phyloP scores from a whole-genome alignment of 2,113 vertebrate species.

The Climacteris rufus region DNA sequence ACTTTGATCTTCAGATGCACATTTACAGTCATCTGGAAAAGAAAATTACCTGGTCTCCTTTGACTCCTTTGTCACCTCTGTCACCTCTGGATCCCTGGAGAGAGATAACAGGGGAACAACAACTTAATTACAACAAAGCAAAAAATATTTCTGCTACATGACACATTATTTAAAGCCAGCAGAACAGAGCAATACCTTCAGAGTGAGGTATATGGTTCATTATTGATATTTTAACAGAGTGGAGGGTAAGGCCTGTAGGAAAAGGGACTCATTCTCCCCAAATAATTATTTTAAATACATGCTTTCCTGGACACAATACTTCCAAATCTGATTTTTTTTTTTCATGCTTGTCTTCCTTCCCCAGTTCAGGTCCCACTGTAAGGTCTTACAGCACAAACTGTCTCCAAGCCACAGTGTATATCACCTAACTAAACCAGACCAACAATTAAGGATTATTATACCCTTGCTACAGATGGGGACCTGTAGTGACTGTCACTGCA shows the following conservation, averaged over 20 bases:
- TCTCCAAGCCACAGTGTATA: neutral
- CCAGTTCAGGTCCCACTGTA: neutral
- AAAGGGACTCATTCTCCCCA: neutral
- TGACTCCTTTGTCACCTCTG: slow-evolving; percentile 83
- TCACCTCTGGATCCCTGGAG: slow-evolving; percentile 88
- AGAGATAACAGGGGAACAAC: slow-evolving; percentile 3
- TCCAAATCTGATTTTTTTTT: neutral
- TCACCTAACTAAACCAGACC: neutral
- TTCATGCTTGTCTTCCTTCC: neutral
- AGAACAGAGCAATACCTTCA: neutral
- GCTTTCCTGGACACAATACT: neutral
- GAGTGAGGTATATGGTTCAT: neutral
- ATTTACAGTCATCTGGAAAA: neutral
- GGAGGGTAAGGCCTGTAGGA: neutral
- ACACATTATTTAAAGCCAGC: fast-evolving
- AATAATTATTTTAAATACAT: neutral
- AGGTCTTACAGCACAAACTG: neutral
- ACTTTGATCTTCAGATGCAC: neutral
- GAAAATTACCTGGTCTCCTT: slow-evolving; percentile 88
- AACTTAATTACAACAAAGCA: neutral
- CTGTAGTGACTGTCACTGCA: neutral
- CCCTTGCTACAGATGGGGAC: neutral
- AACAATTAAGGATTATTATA: neutral
- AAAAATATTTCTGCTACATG: neutral
- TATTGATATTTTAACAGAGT: neutral